Evolutionary conservation across 2,888 invertebrate genomes (phyloP).

Genomic region (Acronicta aceris): DNA sequence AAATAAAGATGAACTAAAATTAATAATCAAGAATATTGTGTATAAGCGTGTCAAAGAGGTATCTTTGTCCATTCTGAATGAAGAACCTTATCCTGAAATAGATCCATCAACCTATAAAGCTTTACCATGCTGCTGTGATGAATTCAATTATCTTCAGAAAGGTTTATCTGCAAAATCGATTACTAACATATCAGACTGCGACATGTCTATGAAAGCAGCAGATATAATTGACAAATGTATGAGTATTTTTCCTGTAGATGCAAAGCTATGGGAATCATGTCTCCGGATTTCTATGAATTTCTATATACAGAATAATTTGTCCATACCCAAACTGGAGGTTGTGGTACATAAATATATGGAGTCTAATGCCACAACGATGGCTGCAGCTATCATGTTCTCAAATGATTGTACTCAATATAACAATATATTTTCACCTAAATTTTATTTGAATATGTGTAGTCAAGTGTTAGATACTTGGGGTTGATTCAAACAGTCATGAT

Average conservation of each 20-base stretch:
- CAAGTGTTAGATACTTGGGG: conserved; percentile 85
- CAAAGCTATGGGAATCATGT: conserved; percentile 80
- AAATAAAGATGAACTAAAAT: conserved; percentile 73
- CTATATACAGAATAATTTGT: conserved; percentile 77
- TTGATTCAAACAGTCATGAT: conserved; percentile 47
- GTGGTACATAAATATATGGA: conserved; percentile 89
- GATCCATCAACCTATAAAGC: conserved; percentile 66
- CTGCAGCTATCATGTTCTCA: conserved; percentile 84
- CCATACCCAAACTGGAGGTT: conserved; percentile 86
- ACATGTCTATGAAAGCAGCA: conserved; percentile 75
- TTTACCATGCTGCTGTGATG: conserved; percentile 81
- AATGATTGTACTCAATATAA: conserved; percentile 83
- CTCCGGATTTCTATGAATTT: conserved; percentile 80
- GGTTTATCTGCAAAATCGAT: conserved; percentile 45
- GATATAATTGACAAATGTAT: conserved; percentile 80
- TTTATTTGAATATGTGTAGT: conserved; percentile 85
- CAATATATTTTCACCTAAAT: conserved; percentile 82
- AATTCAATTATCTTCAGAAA: conserved; percentile 69
- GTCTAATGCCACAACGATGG: conserved; percentile 81
- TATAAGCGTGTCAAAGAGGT: conserved; percentile 82
- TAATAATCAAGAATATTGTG: conserved; percentile 74
- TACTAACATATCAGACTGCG: conserved; percentile 51
- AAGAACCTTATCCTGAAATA: conserved; percentile 73
- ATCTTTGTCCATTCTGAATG: conserved; percentile 79
- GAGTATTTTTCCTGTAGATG: conserved; percentile 77